A percentile compares a stretch with the other conserved stretches of the same genome.
Evolutionary conservation across 2,797 vertebrate species (phyloP).

Genomic region (Trematomus bernacchii): DNA sequence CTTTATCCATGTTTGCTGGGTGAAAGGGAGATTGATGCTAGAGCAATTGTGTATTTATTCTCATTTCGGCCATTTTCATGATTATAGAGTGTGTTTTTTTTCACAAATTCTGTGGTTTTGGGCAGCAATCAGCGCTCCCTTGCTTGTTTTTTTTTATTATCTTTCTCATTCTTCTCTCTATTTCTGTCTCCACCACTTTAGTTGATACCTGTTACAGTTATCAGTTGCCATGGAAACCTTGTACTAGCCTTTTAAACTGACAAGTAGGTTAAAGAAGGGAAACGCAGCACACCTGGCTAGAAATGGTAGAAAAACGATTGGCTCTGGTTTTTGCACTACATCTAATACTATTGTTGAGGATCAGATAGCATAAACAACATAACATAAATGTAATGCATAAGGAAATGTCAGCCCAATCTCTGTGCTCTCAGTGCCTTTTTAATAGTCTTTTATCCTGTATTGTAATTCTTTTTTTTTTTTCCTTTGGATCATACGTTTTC

Average conservation of each 20-base stretch:
- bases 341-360: not conserved
- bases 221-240: conserved; percentile 62
- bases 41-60: not conserved
- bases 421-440: not conserved
- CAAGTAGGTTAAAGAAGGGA: conserved; percentile 42
- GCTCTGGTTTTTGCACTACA: not conserved
- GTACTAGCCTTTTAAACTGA: conserved; percentile 24
- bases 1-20: not conserved
- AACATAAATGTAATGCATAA: not conserved
- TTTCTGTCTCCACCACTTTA: conserved; percentile 1
- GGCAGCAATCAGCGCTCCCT: not conserved
- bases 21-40: not conserved
- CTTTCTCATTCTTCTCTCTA: not conserved
- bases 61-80: not conserved
- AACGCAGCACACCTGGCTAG: conserved; percentile 34
- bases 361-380: conserved; percentile 2
- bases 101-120: conserved; percentile 6
- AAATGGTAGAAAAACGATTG: conserved; percentile 7
- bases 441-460: not conserved
- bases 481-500: not conserved
- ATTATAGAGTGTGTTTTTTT: conserved; percentile 11
- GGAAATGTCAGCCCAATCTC: not conserved
- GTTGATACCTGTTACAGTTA: conserved; percentile 26
- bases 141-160: conserved; percentile 1
- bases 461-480: not conserved